These are phyloP conservation scores for Thymelicus lineola DNA, from an alignment of 2,888 invertebrate species.

Conservation along the genomic window DNA sequence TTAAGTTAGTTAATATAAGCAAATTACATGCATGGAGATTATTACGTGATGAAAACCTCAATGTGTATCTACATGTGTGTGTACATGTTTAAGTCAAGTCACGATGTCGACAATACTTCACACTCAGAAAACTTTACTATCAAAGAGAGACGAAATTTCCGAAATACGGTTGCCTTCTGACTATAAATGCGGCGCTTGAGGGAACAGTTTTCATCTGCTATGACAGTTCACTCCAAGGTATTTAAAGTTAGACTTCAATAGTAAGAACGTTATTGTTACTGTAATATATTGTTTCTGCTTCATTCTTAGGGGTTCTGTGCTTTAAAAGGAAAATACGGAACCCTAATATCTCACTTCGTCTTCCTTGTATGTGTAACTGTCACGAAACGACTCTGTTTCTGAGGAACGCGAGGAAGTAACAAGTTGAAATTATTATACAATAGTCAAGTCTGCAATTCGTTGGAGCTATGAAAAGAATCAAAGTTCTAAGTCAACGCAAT, in stretches of 20 bases:
- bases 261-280: neutral
- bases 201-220: neutral
- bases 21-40: neutral
- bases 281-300: too few relatives aligned
- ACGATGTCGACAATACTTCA: slow-evolving; percentile 13
- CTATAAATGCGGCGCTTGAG: slow-evolving; percentile 16
- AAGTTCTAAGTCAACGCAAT: too few relatives aligned
- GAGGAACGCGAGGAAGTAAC: too few relatives aligned
- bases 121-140: slow-evolving; percentile 7
- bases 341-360: too few relatives aligned
- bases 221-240: neutral
- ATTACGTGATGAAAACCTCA: neutral
- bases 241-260: neutral
- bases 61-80: neutral
- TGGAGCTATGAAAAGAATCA: too few relatives aligned
- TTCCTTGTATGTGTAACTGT: too few relatives aligned
- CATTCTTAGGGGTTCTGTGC: too few relatives aligned
- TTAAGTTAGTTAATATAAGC: too few relatives aligned
- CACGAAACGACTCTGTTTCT: too few relatives aligned
- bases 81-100: neutral
- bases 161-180: slow-evolving; percentile 21
- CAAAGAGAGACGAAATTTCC: neutral
- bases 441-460: too few relatives aligned
- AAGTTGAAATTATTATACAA: too few relatives aligned
- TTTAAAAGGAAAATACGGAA: too few relatives aligned